Percentiles rank a stretch among this genome's conserved stretches.
These are phyloP conservation scores for Strigamia transsilvanica DNA, from an alignment of 2,888 invertebrate genomes.

Conservation along the genomic window DNA sequence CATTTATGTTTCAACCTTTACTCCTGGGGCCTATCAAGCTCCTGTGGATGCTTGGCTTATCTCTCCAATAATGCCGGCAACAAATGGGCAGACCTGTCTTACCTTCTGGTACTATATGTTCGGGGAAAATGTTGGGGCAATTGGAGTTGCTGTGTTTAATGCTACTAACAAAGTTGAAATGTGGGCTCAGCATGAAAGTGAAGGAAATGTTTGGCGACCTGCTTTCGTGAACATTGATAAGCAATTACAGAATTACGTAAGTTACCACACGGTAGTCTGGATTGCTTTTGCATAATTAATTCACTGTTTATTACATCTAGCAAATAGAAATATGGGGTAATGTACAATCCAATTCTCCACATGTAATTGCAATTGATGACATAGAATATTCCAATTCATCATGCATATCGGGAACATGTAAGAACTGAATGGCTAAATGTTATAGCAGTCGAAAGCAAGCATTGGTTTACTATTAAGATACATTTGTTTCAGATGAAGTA, in stretches of 20 bases:
- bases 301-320: neutral
- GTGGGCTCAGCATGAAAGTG: neutral
- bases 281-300: neutral
- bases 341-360: neutral
- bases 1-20: neutral
- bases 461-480: too few relatives aligned
- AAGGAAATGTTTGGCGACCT: neutral
- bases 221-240: neutral
- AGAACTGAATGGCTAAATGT: neutral
- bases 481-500: neutral
- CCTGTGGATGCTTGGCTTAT: neutral
- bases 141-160: neutral
- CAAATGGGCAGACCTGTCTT: neutral
- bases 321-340: neutral
- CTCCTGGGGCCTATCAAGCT: neutral
- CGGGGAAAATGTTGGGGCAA: neutral
- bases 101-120: neutral
- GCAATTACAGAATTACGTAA: neutral
- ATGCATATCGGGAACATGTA: neutral
- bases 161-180: neutral
- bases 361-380: conserved; percentile 13
- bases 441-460: too few relatives aligned
- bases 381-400: neutral
- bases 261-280: neutral
- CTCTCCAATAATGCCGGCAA: conserved; percentile 5